Base-by-base conservation (phyloP, 2,113 vertebrate species). In the Nyctereutes procyonoides region DNA sequence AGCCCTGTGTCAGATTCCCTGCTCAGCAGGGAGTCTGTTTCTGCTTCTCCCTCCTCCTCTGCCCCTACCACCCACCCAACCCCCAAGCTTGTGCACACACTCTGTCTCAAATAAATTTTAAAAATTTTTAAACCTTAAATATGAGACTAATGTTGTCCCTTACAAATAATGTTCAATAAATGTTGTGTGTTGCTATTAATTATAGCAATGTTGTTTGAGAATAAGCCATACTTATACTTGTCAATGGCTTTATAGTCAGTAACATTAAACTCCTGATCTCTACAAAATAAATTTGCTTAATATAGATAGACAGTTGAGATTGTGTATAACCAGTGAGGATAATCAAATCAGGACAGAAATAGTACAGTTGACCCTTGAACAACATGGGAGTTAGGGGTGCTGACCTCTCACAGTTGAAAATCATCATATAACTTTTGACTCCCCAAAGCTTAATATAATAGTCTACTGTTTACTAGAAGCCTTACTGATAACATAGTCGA, bases 141-240 rank as follows among this genome's bases (percentile, higher is more conserved):
- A n/a, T 73, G 62, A 90, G 19, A 67, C 38, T 83, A 60, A 56
- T 58, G 24, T 38, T 93, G 28, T 69, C 48, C 53, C 53, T 76
- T 73, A 88, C n/a, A 77, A 60, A 60, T 20, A 58, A 62, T 77
- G 65, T 79, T 93, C 56, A 94, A 62, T 88, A 92, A 62, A 35
- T 79, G 84, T 82, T 86, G 26, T 38, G 22, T 85, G 19, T 88
- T 90, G 15, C 38, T 95, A 92, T 96, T 88, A 65, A 93, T 83
- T 88, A 85, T 88, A 88, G 32, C 55, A 65, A 12, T 91, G 65
- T 58, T 95, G 51, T 83, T 95, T 62, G 86, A 95, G 63, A 95
- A 55, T 62, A 88, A 88, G 81, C 43, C 76, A 63, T 32, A 71
- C 15, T 84, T 88, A 63, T 32, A 71, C 15, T 84, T 88, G 53